Conservation (phyloP, 2,113 vertebrate genomes). For the Sciurus niger region DNA sequence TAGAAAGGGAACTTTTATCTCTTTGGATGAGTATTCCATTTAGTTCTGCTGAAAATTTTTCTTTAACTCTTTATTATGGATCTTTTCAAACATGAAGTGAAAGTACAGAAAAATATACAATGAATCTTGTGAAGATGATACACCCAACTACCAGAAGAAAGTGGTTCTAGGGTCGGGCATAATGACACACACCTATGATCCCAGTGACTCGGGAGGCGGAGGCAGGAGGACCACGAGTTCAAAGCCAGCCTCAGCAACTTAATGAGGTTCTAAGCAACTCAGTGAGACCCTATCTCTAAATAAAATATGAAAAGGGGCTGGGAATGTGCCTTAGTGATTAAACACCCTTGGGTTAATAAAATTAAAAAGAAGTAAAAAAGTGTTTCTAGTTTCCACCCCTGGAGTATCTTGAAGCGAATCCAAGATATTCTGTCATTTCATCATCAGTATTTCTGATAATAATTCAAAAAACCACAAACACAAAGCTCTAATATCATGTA, state of each 20-base stretch:
- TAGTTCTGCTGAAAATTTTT: background rate
- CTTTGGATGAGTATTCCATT: background rate
- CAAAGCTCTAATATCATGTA: background rate
- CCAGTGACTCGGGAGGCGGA: too few species aligned
- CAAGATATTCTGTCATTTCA: conserved; percentile 20
- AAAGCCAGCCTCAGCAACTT: too few species aligned
- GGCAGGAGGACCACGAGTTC: too few species aligned
- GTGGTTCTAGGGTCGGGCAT: too few species aligned
- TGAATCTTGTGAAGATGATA: background rate
- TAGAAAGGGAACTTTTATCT: background rate
- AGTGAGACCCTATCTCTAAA: too few species aligned
- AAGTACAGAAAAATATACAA: background rate
- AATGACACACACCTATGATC: too few species aligned
- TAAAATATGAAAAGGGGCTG: too few species aligned
- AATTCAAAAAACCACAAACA: background rate
- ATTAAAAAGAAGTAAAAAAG: too few species aligned
- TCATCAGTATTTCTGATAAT: background rate
- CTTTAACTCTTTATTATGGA: background rate
- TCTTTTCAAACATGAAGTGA: conserved; percentile 6
- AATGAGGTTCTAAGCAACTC: too few species aligned
- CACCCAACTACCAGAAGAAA: background rate
- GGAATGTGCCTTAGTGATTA: too few species aligned
- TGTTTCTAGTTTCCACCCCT: background rate
- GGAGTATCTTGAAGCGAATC: conserved; percentile 3
- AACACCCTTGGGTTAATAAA: too few species aligned